These are phyloP conservation scores for Leptoclinus maculatus DNA, from an alignment of 2,797 vertebrate species.

Conservation along the genomic window DNA sequence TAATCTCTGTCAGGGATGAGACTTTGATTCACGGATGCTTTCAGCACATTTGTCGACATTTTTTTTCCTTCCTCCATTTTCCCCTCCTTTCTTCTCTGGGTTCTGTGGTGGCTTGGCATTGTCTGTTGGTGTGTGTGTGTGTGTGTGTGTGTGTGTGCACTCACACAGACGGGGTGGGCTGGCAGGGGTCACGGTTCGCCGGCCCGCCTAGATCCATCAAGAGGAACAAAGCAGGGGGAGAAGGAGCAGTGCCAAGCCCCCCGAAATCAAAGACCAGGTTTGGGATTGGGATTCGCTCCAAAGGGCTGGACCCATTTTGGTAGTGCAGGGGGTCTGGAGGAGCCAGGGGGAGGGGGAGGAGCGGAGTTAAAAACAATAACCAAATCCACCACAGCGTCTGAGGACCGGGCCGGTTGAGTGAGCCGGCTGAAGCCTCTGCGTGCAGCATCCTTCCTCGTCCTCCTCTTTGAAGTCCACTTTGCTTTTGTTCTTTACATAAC, in stretches of 20 bases:
- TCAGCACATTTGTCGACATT: conserved; percentile 58
- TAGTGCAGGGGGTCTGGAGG: conserved; percentile 60
- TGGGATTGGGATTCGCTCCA: conserved; percentile 81
- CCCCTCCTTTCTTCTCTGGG: conserved; percentile 59
- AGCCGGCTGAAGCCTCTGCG: conserved; percentile 27
- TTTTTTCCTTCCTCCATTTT: conserved; percentile 10
- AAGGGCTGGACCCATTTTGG: conserved; percentile 72
- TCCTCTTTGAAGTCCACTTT: conserved; percentile 87
- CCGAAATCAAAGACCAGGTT: conserved; percentile 87
- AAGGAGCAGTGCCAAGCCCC: conserved; percentile 74
- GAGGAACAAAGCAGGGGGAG: conserved; percentile 82
- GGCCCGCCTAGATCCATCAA: conserved; percentile 81
- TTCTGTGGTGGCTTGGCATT: conserved; percentile 61
- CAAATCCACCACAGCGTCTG: conserved; percentile 69
- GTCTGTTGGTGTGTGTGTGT: conserved; percentile 55
- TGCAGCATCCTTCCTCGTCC: conserved; percentile 41
- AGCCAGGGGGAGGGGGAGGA: conserved; percentile 9
- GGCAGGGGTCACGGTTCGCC: conserved; percentile 81
- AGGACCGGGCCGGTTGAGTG: conserved; percentile 45
- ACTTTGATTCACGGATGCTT: conserved; percentile 67
- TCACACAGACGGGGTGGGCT: conserved; percentile 83
- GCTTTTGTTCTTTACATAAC: conserved; percentile 90
- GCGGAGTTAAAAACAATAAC: conserved; percentile 72
- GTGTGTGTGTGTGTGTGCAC: conserved; percentile 62
- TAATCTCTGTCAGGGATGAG: conserved; percentile 80